Base-by-base conservation (phyloP, 2,888 invertebrate species). In the Drosophila lutescens region DNA sequence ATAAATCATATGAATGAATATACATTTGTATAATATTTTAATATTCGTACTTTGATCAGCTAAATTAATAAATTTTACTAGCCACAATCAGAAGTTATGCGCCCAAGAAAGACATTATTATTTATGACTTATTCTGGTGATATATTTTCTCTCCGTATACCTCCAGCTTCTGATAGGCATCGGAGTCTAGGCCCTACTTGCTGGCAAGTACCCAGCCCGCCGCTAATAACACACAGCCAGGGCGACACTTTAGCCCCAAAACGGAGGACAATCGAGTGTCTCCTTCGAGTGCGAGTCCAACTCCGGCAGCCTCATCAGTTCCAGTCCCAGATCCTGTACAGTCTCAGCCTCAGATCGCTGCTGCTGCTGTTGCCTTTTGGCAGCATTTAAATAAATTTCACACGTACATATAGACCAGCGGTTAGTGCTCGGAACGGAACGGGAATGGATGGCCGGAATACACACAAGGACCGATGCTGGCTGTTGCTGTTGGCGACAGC, bases 351-450 rank as follows among this genome's bases (percentile, higher is more conserved):
- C 23, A 32, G 54, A 36, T 38, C 50, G n/a, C 47, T 20, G 63
- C 41, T 53, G 41, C 60, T 59, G 57, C 50, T 58, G 50, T 74
- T 77, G 79, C 66, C 74, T 84, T 88, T 85, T 85, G 84, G 88
- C 83, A 85, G 85, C 84, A 76, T 78, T 88, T 84, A 85, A 85
- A 88, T 84, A 86, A 80, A 85, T 79, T 84, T 74, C 49, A 62
- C 46, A 76, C 71, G 76, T 41, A 61, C 69, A 71, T 36, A 66
- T 20, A 75, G 56, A 46, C 6, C 56, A 40, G 44, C 41, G 34
- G 55, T 44, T 40, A 43, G 59, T 13, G 34, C 34, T 20, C 17
- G 43, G 38, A 30, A 32, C n/a, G 36, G 36, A 51, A 12, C 34
- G 47, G 41, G 26, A 15, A 43, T 13, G 40, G 12, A 26, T 26